Conservation (phyloP, 2,888 invertebrate species). For the Helicoverpa assulta region DNA sequence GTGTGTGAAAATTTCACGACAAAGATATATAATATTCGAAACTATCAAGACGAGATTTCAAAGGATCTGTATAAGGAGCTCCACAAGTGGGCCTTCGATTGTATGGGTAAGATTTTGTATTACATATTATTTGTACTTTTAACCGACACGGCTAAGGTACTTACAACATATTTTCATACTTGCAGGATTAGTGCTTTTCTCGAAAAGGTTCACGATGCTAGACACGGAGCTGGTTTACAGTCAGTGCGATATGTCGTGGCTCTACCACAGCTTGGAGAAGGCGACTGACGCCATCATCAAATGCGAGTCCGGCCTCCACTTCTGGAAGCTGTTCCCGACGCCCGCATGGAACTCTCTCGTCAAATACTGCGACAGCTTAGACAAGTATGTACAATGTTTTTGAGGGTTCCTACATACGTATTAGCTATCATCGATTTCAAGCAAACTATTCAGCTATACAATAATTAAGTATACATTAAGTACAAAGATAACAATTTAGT, state of each 20-base stretch:
- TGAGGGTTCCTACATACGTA: too few species aligned
- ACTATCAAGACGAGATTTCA: slow-evolving; percentile 91
- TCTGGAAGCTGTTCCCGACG: slow-evolving; percentile 92
- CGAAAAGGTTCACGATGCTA: slow-evolving; percentile 91
- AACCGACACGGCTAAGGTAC: neutral
- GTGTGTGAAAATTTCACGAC: slow-evolving; percentile 77
- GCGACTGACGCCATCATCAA: slow-evolving; percentile 91
- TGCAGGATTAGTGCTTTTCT: slow-evolving; percentile 85
- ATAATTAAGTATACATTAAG: too few species aligned
- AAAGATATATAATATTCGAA: slow-evolving; percentile 89
- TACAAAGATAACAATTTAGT: neutral
- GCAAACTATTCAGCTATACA: too few species aligned
- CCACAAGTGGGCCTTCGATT: slow-evolving; percentile 93
- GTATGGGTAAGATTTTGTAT: slow-evolving; percentile 82
- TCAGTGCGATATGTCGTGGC: slow-evolving; percentile 89
- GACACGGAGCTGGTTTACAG: slow-evolving; percentile 86
- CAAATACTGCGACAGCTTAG: slow-evolving; percentile 91
- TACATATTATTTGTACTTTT: too few species aligned
- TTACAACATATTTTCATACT: slow-evolving; percentile 6
- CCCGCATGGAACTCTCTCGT: slow-evolving; percentile 90
- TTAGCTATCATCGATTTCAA: too few species aligned
- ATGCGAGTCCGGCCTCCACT: slow-evolving; percentile 92
- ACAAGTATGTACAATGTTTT: slow-evolving; percentile 80
- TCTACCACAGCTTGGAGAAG: slow-evolving; percentile 89
- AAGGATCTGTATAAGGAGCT: slow-evolving; percentile 90